phyloP scores from a whole-genome alignment of 2,113 vertebrate species.

The Calypte anna region DNA sequence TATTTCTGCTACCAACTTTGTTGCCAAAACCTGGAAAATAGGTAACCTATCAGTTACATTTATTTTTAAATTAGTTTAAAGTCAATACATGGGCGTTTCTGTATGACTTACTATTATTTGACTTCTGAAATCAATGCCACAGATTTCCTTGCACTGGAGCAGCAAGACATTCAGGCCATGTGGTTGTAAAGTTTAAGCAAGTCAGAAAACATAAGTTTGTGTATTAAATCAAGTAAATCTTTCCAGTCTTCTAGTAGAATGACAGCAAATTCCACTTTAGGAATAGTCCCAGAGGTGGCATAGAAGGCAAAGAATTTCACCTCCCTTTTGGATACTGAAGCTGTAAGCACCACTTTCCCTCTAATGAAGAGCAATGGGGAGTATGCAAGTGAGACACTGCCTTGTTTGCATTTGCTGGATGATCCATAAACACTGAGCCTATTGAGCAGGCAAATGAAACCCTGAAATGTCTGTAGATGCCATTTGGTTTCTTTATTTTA shows the following conservation, averaged over 20 bases:
- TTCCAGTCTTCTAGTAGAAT: not conserved
- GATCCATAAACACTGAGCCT: not conserved
- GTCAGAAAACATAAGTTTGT: not conserved
- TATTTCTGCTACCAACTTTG: not conserved
- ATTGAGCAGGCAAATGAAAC: not conserved
- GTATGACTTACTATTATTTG: not conserved
- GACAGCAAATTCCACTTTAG: not conserved
- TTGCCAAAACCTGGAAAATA: not conserved
- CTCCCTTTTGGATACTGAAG: not conserved
- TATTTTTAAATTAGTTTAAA: conserved; percentile 7
- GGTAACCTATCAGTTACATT: not conserved
- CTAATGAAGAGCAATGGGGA: not conserved
- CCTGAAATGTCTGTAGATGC: not conserved
- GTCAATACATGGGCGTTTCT: not conserved
- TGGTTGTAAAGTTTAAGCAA: conserved; percentile 6
- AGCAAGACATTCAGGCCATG: not conserved
- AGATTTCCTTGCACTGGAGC: not conserved
- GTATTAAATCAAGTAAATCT: conserved; percentile 4
- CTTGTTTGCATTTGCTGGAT: not conserved
- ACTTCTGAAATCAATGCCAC: conserved; percentile 1
- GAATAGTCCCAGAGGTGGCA: not conserved
- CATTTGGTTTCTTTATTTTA: conserved; percentile 9
- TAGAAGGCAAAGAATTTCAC: not conserved
- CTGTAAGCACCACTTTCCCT: not conserved
- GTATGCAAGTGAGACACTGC: not conserved